Base-by-base conservation (phyloP, 2,888 invertebrate genomes). In the Netelia melanura region DNA sequence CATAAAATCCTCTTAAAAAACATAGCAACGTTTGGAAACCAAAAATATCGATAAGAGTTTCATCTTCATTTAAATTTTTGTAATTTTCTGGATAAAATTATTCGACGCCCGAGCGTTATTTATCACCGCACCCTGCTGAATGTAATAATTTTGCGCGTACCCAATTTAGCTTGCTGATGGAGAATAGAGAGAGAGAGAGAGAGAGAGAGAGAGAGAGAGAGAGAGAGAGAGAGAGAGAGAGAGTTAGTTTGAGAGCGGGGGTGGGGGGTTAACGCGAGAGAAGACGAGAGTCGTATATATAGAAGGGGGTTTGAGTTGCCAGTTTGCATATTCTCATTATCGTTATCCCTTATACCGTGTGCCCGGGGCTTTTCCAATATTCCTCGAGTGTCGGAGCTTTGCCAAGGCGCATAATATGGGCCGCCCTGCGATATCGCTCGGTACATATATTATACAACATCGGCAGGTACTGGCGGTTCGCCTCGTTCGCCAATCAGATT, bases 311-410 rank as follows among this genome's bases (percentile, higher is more conserved):
- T 80, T 75, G 81, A 75, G 80, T 83, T 80, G 70, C 64, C 75
- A 71, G 80, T 84, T 84, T 84, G 84, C 84, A 84, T 84, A 84
- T 84, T 84, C 84, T 84, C 84, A 84, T 84, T 84, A 84, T 81
- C 81, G 76, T 84, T 84, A 84, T 84, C 84, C 84, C 81, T 76
- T 81, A 81, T 54, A 67, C 76, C 52, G 38, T 72, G 84, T 81
- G 38, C 76, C 84, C 52, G 81, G 76, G 84, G 84, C 76, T 84
- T 81, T 81, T 81, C 84, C 84, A 81, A 84, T 84, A 84, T 84
- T 84, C 38, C 84, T 84, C 81, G 81, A 84, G 81, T 83, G 83
- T 83, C 70, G 52, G 81, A 71, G 81, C 84, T 84, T 84, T 81
- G 81, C 81, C 84, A 67, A 72, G 72, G 76, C 52, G 58, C 71